Evolutionary conservation across 2,797 vertebrate species (phyloP).

Genomic region (Brachyrhaphis roseni): DNA sequence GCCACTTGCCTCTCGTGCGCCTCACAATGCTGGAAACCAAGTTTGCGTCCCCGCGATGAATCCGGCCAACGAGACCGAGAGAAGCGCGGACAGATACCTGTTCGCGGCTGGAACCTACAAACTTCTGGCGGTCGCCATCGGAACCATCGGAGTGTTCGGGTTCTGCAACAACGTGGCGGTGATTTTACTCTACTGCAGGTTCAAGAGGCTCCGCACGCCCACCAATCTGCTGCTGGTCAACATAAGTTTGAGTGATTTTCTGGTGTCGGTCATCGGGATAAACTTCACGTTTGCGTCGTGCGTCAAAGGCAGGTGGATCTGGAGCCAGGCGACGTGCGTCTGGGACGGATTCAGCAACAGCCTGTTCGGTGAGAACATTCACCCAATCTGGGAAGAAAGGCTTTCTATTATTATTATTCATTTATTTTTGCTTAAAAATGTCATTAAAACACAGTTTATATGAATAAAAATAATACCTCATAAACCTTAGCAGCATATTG

Average conservation of each 20-base stretch:
- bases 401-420: too few species aligned
- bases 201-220: slow-evolving; percentile 87
- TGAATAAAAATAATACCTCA: not conserved
- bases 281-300: slow-evolving; percentile 90
- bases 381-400: not conserved
- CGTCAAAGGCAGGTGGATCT: slow-evolving; percentile 86
- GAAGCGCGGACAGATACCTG: slow-evolving; percentile 50
- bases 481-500: not conserved
- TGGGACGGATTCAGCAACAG: slow-evolving; percentile 97
- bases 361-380: slow-evolving; percentile 86
- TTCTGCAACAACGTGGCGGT: slow-evolving; percentile 89
- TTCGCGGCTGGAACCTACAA: slow-evolving; percentile 87
- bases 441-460: not conserved
- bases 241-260: slow-evolving; percentile 89
- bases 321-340: slow-evolving; percentile 86
- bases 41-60: slow-evolving; percentile 77
- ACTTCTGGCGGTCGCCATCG: slow-evolving; percentile 86
- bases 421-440: too few species aligned
- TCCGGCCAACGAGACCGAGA: slow-evolving; percentile 70
- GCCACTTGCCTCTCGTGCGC: not conserved
- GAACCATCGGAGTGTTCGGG: slow-evolving; percentile 85
- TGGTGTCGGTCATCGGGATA: slow-evolving; percentile 86
- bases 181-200: slow-evolving; percentile 85
- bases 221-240: slow-evolving; percentile 87
- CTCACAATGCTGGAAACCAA: slow-evolving; percentile 67